phyloP scores from a whole-genome alignment of 2,888 invertebrate species.

The Cheilosia variabilis region DNA sequence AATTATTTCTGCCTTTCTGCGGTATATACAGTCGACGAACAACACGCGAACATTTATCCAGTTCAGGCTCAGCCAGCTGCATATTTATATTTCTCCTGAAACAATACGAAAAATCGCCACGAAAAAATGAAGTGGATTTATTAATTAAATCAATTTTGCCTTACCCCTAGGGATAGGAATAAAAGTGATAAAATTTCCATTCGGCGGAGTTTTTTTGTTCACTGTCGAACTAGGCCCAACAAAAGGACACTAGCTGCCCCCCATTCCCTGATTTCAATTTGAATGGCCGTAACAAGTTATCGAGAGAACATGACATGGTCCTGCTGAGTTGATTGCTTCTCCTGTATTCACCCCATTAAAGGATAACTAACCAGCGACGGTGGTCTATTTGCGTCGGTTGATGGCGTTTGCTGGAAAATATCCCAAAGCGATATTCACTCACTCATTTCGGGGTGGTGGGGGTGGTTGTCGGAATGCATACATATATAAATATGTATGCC shows the following conservation, averaged over 20 bases:
- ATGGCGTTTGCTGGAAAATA: slow-evolving; percentile 70
- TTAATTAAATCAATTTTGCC: slow-evolving; percentile 72
- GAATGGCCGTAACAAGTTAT: slow-evolving; percentile 64
- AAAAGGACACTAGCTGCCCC: slow-evolving; percentile 16
- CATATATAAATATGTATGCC: neutral
- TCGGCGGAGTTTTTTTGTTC: neutral
- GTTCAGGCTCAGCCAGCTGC: neutral
- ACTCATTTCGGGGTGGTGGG: slow-evolving; percentile 41
- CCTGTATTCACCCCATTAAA: slow-evolving; percentile 58
- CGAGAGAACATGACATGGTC: slow-evolving; percentile 64
- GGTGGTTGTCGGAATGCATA: slow-evolving; percentile 1
- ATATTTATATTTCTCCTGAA: slow-evolving; percentile 18
- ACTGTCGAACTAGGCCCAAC: slow-evolving; percentile 1
- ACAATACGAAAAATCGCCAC: slow-evolving; percentile 30
- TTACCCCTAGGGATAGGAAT: slow-evolving; percentile 25
- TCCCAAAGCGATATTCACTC: slow-evolving; percentile 65
- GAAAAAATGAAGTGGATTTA: slow-evolving; percentile 43
- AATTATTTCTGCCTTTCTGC: slow-evolving; percentile 42
- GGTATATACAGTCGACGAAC: slow-evolving; percentile 2
- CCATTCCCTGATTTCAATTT: slow-evolving; percentile 61
- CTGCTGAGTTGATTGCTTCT: slow-evolving; percentile 65
- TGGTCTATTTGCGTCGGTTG: slow-evolving; percentile 56
- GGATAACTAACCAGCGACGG: slow-evolving; percentile 70
- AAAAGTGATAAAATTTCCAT: slow-evolving; percentile 33
- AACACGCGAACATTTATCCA: slow-evolving; percentile 10